Base-by-base conservation (phyloP, 2,797 vertebrate genomes). In the Moxostoma hubbsi region DNA sequence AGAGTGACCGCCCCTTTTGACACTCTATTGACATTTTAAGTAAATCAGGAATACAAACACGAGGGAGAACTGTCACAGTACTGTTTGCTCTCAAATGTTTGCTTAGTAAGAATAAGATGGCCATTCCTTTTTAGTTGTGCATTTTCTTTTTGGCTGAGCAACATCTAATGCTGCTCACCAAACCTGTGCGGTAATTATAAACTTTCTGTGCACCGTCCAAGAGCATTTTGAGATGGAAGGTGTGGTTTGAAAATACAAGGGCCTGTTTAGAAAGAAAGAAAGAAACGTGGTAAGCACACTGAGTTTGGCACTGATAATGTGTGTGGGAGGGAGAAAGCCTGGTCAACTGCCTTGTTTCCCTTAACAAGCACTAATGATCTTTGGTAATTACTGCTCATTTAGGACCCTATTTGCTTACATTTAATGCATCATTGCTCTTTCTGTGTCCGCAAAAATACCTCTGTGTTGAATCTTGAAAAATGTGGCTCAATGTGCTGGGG, bases 291-390 rank as follows among this genome's bases (percentile, higher is more conserved):
- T 61, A 80, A 77, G 46, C 67, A 64, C 43, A 49, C 51, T 10
- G 16, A 43, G 64, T 62, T 57, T 83, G 77, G 50, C 62, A 43
- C 6, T 74, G 55, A 55, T 61, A 50, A 13, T 73, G 49, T 24
- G 47, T 73, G 80, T 67, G 49, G 11, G 43, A 63, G 70, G 64
- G 67, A 75, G 81, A 83, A 9, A 71, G 66, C 9, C 54, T 64
- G 58, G 76, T 73, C 77, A 75, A 72, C 80, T 75, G 77, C 64
- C 24, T 81, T 18, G 1, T 61, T 69, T 73, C 54, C 36, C 49
- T 66, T 86, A 82, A 82, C 75, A 12, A 73, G 78, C 79, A 62
- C 81, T 84, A 78, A 82, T 77, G 51, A 80, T 75, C 76, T 53
- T 11, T 61, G 16, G 64, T 77, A 80, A 87, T 83, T 81, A 61